Base-by-base conservation (phyloP, 2,888 invertebrate genomes). In the Lithophane leautieri region DNA sequence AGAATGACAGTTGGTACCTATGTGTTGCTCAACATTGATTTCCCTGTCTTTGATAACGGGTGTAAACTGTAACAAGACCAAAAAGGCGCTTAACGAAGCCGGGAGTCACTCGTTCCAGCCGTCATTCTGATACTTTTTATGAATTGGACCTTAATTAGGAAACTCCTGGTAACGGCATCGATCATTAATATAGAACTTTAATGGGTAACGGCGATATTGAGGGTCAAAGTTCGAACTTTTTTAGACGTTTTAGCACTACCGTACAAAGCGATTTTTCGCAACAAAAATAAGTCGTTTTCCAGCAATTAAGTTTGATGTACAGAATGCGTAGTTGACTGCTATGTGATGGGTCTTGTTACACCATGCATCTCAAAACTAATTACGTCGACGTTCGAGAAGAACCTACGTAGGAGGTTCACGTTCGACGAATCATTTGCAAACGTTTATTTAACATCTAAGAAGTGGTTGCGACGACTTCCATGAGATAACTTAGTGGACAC, bases 381-480 rank as follows among this genome's bases (percentile, higher is more conserved):
- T n/a, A n/a, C n/a, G n/a, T n/a, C n/a, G n/a, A n/a, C n/a, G n/a
- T n/a, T n/a, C n/a, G n/a, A 22, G 3, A 34, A 34, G 12, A 28
- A 25, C 12, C 76, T 76, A 9, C 40, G n/a, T 7, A 22, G 28
- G n/a, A n/a, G 28, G 22, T 16, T 60, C 22, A 7, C 14, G 19
- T 44, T 66, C 34, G 42, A 66, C 60, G 28, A 66, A 66, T 54
- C 22, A 65, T 83, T 76, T 68, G 44, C 40, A 81, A 78, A 74
- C 34, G 69, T 76, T 76, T 69, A 56, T 65, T 73, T 73, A 72
- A 80, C 62, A 52, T 78, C 58, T 65, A 40, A 58, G 42, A 62
- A 61, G 50, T 58, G 62, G 25, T 82, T 58, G 58, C 19, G 68
- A 28, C 16, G 28, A 47, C 40, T 50, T 14, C 28, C 58, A 65